A percentile compares a stretch with the other conserved stretches of the same genome.
Evolutionary conservation across 2,797 vertebrate genomes (phyloP).

Genomic region (Naso thynnoides): DNA sequence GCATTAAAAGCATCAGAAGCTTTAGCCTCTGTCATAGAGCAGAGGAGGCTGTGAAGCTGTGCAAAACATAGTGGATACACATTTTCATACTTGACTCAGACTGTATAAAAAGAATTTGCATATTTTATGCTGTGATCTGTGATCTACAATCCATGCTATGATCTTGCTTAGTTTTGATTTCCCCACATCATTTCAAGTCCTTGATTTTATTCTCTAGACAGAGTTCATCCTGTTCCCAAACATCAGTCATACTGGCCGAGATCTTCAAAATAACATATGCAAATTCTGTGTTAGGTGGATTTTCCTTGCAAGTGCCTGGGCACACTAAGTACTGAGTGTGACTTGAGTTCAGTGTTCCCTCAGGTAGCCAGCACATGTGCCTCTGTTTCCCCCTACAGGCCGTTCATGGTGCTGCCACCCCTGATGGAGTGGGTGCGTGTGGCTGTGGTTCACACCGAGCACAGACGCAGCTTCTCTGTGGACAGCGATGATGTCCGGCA

Average conservation of each 20-base stretch:
- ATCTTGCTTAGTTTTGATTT: conserved; percentile 10
- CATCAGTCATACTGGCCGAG: conserved; percentile 10
- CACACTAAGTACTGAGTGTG: conserved; percentile 17
- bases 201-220: conserved; percentile 35
- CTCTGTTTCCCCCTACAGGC: conserved; percentile 87
- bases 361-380: conserved; percentile 19
- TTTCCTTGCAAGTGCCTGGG: conserved; percentile 38
- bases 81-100: background rate
- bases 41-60: background rate
- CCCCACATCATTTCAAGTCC: conserved; percentile 15
- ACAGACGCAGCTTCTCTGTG: conserved; percentile 96
- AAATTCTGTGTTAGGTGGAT: conserved; percentile 55
- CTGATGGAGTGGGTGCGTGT: conserved; percentile 99
- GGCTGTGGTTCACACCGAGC: conserved; percentile 92
- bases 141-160: background rate
- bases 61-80: background rate
- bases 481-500: conserved; percentile 99
- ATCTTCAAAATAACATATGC: conserved; percentile 46
- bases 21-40: background rate
- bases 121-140: background rate
- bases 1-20: background rate
- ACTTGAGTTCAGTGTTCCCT: conserved; percentile 17
- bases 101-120: background rate
- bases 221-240: conserved; percentile 51
- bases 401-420: conserved; percentile 94